Evolutionary conservation across 30 jellyfish, hydroid and myxozoan genomes (phyloP).

Genomic region (Hydractinia echinata): DNA sequence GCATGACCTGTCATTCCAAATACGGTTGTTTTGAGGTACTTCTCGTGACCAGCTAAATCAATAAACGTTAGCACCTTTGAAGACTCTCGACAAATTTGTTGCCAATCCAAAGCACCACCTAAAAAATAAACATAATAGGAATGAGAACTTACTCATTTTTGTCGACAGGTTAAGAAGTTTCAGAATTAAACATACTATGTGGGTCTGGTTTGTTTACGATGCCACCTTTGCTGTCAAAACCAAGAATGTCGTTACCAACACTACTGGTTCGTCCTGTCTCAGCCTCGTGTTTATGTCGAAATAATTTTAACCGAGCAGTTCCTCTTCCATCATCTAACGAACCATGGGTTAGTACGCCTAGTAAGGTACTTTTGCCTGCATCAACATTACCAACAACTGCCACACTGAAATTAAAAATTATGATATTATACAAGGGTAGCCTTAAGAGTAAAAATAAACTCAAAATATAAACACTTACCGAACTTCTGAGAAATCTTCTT

Average conservation of each 20-base stretch:
- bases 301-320: constrained; percentile 76
- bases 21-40: constrained; percentile 90
- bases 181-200: constrained; percentile 51
- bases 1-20: constrained; percentile 98
- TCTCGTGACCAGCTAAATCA: constrained; percentile 99
- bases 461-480: constrained; percentile 40
- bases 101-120: constrained; percentile 98
- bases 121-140: background rate
- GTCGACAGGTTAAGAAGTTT: background rate
- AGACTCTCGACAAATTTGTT: constrained; percentile 81
- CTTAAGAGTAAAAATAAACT: background rate
- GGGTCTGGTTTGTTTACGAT: constrained; percentile 90
- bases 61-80: constrained; percentile 83
- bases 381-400: constrained; percentile 99
- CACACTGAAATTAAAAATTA: constrained; percentile 39
- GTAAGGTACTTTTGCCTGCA: constrained; percentile 93
- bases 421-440: too few species aligned
- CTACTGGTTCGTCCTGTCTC: constrained; percentile 98
- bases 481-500: constrained; percentile 88
- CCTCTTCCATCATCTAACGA: constrained; percentile 96
- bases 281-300: constrained; percentile 87
- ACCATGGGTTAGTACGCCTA: constrained; percentile 91
- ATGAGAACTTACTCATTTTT: too few species aligned
- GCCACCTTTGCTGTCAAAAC: constrained; percentile 86
- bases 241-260: constrained; percentile 90